Evolutionary conservation across 2,797 vertebrate genomes (phyloP).

Genomic region (Cossypha niveicapilla): DNA sequence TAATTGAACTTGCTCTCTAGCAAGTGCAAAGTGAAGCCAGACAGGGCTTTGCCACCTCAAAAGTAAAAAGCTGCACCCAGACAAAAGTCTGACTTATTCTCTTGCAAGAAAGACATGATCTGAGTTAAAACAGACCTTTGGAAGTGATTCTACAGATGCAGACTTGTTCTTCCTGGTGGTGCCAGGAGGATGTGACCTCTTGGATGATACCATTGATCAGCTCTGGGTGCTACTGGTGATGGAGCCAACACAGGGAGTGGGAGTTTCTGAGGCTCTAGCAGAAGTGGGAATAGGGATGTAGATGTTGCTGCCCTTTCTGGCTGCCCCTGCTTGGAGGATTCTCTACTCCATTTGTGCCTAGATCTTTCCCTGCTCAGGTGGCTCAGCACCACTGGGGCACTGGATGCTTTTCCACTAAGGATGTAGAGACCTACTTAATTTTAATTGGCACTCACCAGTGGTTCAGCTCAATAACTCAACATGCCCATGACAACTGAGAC

Average conservation of each 20-base stretch:
- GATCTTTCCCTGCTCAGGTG: background rate
- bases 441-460: background rate
- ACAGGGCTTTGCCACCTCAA: background rate
- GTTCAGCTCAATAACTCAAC: background rate
- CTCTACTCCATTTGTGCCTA: background rate
- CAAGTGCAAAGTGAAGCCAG: background rate
- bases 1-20: background rate
- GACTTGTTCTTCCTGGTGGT: background rate
- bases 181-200: background rate
- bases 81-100: background rate
- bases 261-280: background rate
- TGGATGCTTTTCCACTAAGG: background rate
- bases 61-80: background rate
- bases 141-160: background rate
- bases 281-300: background rate
- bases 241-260: background rate
- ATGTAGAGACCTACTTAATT: background rate
- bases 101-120: background rate
- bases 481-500: background rate
- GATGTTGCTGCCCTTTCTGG: background rate
- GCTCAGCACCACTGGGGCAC: background rate
- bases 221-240: background rate
- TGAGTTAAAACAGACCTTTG: background rate
- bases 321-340: background rate
- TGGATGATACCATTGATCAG: fast-evolving